phyloP scores from a whole-genome alignment of 1,140 invertebrate species.

The Colletes gigas region DNA sequence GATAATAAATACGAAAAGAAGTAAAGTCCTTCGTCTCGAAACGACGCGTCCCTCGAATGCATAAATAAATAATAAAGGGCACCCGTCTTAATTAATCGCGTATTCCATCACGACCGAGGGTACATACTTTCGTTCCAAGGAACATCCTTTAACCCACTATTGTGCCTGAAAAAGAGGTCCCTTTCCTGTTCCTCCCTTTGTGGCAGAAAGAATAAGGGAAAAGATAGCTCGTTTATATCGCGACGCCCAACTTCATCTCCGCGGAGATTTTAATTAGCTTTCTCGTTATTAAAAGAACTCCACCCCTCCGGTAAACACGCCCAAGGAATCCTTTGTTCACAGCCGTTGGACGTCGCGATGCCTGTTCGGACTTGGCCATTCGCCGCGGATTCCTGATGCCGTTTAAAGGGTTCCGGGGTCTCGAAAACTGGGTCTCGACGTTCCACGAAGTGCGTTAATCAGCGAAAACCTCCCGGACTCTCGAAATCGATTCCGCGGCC shows the following conservation, averaged over 20 bases:
- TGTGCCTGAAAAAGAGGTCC: background rate
- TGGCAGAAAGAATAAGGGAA: background rate
- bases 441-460: background rate
- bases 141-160: background rate
- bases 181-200: background rate
- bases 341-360: background rate
- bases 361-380: background rate
- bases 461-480: background rate
- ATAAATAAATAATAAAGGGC: too few relatives aligned
- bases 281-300: conserved; percentile 9
- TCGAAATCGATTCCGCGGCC: background rate
- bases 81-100: background rate
- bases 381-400: background rate
- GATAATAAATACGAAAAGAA: too few relatives aligned
- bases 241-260: background rate
- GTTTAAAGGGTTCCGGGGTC: background rate
- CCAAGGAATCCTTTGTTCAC: background rate
- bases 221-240: background rate
- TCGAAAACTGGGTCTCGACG: background rate
- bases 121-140: background rate
- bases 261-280: conserved; percentile 18
- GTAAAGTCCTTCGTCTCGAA: too few relatives aligned
- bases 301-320: background rate
- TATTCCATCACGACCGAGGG: background rate
- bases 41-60: too few relatives aligned